phyloP scores from a whole-genome alignment of 2,888 invertebrate genomes.

The Pterostichus madidus region DNA sequence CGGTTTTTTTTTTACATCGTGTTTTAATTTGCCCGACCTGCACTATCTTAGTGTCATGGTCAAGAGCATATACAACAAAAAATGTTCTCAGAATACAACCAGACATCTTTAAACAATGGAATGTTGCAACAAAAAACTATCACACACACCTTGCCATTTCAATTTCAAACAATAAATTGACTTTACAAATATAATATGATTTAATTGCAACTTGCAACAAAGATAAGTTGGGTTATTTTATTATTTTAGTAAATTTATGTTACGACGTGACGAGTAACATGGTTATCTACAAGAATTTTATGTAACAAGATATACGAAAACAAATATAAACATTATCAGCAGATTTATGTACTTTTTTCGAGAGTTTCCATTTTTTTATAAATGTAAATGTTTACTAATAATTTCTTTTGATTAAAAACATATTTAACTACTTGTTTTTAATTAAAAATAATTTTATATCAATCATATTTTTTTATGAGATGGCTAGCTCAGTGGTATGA shows the following conservation, averaged over 20 bases:
- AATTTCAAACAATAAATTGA: neutral
- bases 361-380: neutral
- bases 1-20: conserved; percentile 19
- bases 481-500: too few relatives aligned
- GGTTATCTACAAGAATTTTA: neutral
- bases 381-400: conserved; percentile 31
- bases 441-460: conserved; percentile 23
- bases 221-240: neutral
- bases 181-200: neutral
- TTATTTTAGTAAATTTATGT: neutral
- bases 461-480: neutral
- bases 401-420: conserved; percentile 40
- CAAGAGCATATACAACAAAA: conserved; percentile 50
- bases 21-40: conserved; percentile 40
- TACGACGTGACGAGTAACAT: neutral
- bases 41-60: conserved; percentile 55
- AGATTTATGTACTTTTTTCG: neutral
- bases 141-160: neutral
- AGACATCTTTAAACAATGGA: conserved; percentile 34
- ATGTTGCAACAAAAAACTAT: conserved; percentile 9
- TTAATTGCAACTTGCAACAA: neutral
- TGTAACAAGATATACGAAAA: conserved; percentile 6
- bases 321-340: conserved; percentile 23
- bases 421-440: conserved; percentile 33
- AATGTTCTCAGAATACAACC: conserved; percentile 19